These are phyloP conservation scores for Diadegma fenestrale DNA, from an alignment of 2,888 invertebrate genomes.

Conservation along the genomic window DNA sequence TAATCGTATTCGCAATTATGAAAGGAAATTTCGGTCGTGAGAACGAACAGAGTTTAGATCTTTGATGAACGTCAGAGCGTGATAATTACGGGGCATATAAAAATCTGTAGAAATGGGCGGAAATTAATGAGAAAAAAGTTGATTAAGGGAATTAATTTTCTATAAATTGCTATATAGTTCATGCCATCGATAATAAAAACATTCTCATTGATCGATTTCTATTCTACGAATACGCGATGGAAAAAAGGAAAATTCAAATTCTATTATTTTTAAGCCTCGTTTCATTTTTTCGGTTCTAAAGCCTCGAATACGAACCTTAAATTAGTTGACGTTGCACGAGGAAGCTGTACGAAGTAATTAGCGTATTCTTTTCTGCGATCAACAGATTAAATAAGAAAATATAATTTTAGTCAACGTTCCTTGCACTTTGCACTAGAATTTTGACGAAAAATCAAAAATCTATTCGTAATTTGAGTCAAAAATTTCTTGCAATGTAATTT, in stretches of 20 bases:
- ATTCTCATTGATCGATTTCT: conserved; percentile 29
- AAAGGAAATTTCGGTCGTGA: not conserved
- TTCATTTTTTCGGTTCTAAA: conserved; percentile 1
- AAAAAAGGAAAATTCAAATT: conserved; percentile 3
- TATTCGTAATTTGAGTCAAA: not conserved
- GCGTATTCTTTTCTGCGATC: conserved; percentile 60
- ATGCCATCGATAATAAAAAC: conserved; percentile 52
- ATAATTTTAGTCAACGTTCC: conserved; percentile 35
- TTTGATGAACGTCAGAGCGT: not conserved
- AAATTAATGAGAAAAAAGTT: not conserved
- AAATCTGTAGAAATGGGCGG: not conserved
- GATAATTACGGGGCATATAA: conserved; percentile 1
- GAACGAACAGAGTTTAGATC: not conserved
- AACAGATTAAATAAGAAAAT: conserved; percentile 51
- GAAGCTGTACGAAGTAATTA: conserved; percentile 63
- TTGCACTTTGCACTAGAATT: not conserved
- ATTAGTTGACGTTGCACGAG: conserved; percentile 62
- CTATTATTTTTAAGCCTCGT: conserved; percentile 8
- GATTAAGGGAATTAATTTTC: conserved; percentile 11
- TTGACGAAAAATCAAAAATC: not conserved
- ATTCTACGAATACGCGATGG: conserved; percentile 30
- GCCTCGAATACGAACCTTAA: conserved; percentile 62
- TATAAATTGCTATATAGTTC: conserved; percentile 54
- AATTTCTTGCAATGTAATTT: not conserved
- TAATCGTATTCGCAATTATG: not conserved